Percentiles rank a stretch among this genome's conserved stretches.
Conservation (phyloP, 2,797 vertebrate genomes). For the Sciaenops ocellatus region DNA sequence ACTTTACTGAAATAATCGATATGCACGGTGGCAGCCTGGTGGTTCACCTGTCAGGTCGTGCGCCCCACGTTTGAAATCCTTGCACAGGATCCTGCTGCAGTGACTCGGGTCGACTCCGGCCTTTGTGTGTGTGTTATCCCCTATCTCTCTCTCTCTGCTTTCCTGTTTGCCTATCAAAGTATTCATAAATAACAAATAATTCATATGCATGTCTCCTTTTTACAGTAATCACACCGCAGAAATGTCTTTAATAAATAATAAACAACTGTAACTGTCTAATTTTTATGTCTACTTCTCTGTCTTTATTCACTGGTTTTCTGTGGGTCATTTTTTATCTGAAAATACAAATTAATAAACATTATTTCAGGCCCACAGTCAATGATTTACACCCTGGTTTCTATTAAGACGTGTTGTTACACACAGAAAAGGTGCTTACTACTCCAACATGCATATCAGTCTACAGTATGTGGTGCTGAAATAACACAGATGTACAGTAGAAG, state of each 20-base stretch:
- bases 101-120: no score
- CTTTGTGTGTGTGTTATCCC: no score
- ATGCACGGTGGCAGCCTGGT: no score
- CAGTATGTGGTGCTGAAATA: constrained; percentile 26
- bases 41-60: no score
- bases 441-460: not conserved
- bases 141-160: no score
- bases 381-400: not conserved
- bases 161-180: not conserved
- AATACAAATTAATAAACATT: not conserved
- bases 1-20: no score
- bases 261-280: not conserved
- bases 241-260: not conserved
- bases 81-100: no score
- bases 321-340: not conserved
- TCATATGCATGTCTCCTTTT: not conserved
- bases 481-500: not conserved
- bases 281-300: not conserved
- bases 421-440: not conserved
- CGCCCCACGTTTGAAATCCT: no score
- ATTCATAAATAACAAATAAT: not conserved
- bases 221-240: not conserved
- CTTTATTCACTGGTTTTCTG: not conserved
- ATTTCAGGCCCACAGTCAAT: not conserved
- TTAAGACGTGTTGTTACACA: not conserved